Conservation (phyloP, 2,797 vertebrate genomes). For the Parauchenoglanis ngamensis region DNA sequence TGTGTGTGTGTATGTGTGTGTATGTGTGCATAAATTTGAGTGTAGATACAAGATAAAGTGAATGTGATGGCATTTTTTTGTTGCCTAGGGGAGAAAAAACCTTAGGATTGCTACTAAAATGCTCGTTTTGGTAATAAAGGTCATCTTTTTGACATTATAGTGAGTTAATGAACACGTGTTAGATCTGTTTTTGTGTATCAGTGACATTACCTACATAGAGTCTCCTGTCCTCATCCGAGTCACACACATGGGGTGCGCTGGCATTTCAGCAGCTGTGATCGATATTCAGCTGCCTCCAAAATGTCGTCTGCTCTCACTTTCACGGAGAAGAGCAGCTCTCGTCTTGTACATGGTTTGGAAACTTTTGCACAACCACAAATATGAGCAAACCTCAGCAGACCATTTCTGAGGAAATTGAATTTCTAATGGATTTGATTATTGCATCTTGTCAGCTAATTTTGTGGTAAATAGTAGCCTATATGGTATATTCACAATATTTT, state of each 20-base stretch:
- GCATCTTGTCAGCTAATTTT: not conserved
- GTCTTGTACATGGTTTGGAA: not conserved
- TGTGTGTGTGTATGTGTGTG: not conserved
- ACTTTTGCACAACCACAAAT: not conserved
- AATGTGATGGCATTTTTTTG: not conserved
- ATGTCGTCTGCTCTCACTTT: slow-evolving; percentile 35
- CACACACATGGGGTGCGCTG: slow-evolving; percentile 52
- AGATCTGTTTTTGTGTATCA: slow-evolving; percentile 14
- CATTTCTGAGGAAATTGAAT: not conserved
- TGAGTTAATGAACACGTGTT: not conserved
- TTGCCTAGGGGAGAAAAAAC: not conserved
- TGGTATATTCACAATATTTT: not conserved
- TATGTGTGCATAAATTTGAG: too few relatives aligned
- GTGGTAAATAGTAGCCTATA: not conserved
- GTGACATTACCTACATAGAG: slow-evolving; percentile 45
- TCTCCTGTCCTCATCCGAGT: slow-evolving; percentile 34
- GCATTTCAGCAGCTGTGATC: slow-evolving; percentile 61
- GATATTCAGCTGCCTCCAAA: slow-evolving; percentile 57
- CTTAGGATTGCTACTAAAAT: not conserved
- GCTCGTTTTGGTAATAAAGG: not conserved
- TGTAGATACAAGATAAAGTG: not conserved
- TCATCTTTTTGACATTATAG: too few relatives aligned
- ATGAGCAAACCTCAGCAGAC: not conserved
- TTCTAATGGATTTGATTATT: not conserved
- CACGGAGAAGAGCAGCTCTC: not conserved